Base-by-base conservation (phyloP, 2,113 vertebrate genomes). In the Pimephales promelas region DNA sequence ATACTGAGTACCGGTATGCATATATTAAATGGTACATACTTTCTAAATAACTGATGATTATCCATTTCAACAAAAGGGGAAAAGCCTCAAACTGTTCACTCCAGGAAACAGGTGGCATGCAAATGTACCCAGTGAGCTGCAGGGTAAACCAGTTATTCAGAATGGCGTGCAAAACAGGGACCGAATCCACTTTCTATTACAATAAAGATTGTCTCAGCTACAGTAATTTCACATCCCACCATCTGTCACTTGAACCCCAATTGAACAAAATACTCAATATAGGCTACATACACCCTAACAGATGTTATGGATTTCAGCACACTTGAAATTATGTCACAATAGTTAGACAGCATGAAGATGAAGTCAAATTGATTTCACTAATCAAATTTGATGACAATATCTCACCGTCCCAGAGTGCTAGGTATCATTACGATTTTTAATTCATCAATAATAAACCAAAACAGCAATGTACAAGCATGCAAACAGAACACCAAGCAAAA, bases 371-470 rank as follows among this genome's bases (percentile, higher is more conserved):
- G 28, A 71, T 59, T 61, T 62, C 79, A 22, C 47, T 81, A 70
- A 85, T 81, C n/a, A 79, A 66, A 20, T 82, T 45, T 83, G 45
- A 85, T 47, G 73, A 54, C 52, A 26, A 74, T 68, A 62, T 74
- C 64, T 86, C 68, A 5, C 26, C 26, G 28, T 72, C 59, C 59
- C 36, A 24, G 54, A 14, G 47, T 5, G 31, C 4, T 86, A 83
- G 49, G 59, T 36, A 68, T 18, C 81, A 62, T 10, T 45, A 43
- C 16, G 4, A 80, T 49, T 87, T 83, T 49, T 10, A 10, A 49
- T 34, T 74, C 77, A 84, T 89, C 75, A 79, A 79, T 85, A 86
- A 81, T 84, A 71, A 83, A 83, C 18, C 10, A 10, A 52, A 81
- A 54, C 61, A 47, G 74, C 73, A 64, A 45, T 13, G 36, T 77